phyloP scores from a whole-genome alignment of 2,113 vertebrate species.

The Nothoprocta perdicaria region DNA sequence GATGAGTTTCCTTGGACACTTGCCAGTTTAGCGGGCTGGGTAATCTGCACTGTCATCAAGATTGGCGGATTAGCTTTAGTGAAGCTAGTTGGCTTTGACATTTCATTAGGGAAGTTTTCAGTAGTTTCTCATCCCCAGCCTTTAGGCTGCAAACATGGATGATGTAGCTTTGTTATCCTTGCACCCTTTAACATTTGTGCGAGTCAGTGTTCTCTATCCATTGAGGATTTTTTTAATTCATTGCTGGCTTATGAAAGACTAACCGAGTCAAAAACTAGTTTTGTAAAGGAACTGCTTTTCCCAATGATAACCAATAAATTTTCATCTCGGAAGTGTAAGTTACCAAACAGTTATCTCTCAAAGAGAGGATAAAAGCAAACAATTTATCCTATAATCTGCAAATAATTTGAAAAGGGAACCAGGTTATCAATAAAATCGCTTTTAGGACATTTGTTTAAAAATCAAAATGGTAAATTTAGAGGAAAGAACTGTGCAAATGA shows the following conservation, averaged over 20 bases:
- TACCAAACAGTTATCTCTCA: neutral
- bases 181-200: neutral
- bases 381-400: slow-evolving; percentile 44
- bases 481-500: neutral
- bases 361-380: slow-evolving; percentile 38
- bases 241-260: slow-evolving; percentile 39
- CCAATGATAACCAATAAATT: neutral
- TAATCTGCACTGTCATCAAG: slow-evolving; percentile 57
- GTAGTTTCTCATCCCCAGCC: neutral
- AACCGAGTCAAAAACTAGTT: slow-evolving; percentile 51
- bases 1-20: slow-evolving; percentile 39
- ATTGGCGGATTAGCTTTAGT: slow-evolving; percentile 47
- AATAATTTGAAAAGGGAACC: slow-evolving; percentile 37
- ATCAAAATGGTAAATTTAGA: slow-evolving; percentile 15
- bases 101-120: slow-evolving; percentile 54
- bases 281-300: slow-evolving; percentile 1
- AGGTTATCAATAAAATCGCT: slow-evolving; percentile 19
- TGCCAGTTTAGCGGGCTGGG: slow-evolving; percentile 49
- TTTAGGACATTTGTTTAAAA: slow-evolving; percentile 38
- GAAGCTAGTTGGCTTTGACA: slow-evolving; percentile 62
- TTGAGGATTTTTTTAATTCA: slow-evolving; percentile 15
- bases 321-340: neutral
- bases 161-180: slow-evolving; percentile 2
- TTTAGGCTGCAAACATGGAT: neutral
- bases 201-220: neutral